Base-by-base conservation (phyloP, 2,113 vertebrate species). In the Anas platyrhynchos region DNA sequence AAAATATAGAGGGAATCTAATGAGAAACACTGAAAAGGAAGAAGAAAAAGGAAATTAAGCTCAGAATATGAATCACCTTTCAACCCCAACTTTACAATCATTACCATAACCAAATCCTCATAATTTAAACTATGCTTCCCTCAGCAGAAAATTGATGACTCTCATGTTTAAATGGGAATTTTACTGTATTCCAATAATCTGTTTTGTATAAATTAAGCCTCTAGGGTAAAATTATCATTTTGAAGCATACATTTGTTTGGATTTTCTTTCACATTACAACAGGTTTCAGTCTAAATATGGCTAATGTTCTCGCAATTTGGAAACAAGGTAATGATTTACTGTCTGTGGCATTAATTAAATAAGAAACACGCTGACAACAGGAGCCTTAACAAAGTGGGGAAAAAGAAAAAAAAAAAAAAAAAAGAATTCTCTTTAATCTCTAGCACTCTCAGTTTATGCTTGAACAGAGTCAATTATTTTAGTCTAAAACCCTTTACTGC, bases 101-200 rank as follows among this genome's bases (percentile, higher is more conserved):
- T 95, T 94, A 68, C 32, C 71, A 17, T 91, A 92, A 95, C 96
- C 91, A 95, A 92, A 96, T 91, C 38, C 83, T 95, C 65, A 68
- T 86, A 86, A 95, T 91, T 90, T 82, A 90, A 89, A 50, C n/a
- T 84, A 50, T 31, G 77, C 58, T 93, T 93, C 93, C 82, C 54
- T 93, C 80, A 84, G 86, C 50, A 83, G 86, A 79, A 96, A 95
- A 96, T 72, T 76, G 66, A 97, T 93, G 88, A 89, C 76, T 87
- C 38, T 95, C 36, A 71, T 67, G 73, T 88, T 91, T 71, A 91
- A 95, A 83, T 59, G 77, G 84, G 86, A 82, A 81, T 92, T 89
- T 58, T 88, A 75, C 80, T 86, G 61, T 80, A 62, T 89, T 91
- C 48, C 38, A 54, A 29, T 90, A 96, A 92, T 86, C 55, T 89